Conservation (phyloP, 1,140 invertebrate genomes). For the Ectropis grisescens region DNA sequence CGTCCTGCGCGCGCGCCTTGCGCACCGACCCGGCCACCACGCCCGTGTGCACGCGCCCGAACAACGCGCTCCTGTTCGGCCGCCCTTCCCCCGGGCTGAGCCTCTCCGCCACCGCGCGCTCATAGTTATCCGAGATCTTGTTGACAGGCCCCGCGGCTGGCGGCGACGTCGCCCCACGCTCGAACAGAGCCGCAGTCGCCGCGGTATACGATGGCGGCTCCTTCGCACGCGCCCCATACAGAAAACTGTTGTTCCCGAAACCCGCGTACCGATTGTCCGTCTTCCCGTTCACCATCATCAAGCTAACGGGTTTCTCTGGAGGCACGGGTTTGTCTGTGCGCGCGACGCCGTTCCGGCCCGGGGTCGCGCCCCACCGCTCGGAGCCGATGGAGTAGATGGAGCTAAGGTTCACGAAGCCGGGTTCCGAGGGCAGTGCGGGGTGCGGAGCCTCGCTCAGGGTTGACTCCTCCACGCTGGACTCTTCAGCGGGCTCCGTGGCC, state of each 20-base stretch:
- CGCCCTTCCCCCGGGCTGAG: constrained; percentile 50
- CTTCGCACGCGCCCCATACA: constrained; percentile 48
- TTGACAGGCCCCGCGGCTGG: constrained; percentile 54
- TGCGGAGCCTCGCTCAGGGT: constrained; percentile 34
- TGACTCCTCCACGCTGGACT: constrained; percentile 58
- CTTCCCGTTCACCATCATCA: constrained; percentile 63
- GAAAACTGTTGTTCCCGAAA: constrained; percentile 60
- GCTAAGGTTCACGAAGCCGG: constrained; percentile 59
- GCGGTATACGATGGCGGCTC: constrained; percentile 54
- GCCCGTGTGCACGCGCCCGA: constrained; percentile 59
- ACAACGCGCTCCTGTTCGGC: constrained; percentile 49
- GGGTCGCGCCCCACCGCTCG: constrained; percentile 26
- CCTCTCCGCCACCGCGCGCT: constrained; percentile 50
- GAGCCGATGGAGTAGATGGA: constrained; percentile 58
- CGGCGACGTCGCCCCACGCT: constrained; percentile 30
- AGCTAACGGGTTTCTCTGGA: constrained; percentile 52
- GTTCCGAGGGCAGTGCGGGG: constrained; percentile 1
- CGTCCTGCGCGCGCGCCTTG: constrained; percentile 24
- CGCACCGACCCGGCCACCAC: constrained; percentile 47
- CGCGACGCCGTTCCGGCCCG: constrained; percentile 32
- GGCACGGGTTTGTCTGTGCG: constrained; percentile 52
- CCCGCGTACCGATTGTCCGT: constrained; percentile 45
- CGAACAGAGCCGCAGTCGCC: constrained; percentile 42
- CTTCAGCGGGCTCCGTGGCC: constrained; percentile 60
- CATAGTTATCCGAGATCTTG: constrained; percentile 67